phyloP scores from a whole-genome alignment of 2,797 vertebrate species.

The Pseudochromis fuscus region DNA sequence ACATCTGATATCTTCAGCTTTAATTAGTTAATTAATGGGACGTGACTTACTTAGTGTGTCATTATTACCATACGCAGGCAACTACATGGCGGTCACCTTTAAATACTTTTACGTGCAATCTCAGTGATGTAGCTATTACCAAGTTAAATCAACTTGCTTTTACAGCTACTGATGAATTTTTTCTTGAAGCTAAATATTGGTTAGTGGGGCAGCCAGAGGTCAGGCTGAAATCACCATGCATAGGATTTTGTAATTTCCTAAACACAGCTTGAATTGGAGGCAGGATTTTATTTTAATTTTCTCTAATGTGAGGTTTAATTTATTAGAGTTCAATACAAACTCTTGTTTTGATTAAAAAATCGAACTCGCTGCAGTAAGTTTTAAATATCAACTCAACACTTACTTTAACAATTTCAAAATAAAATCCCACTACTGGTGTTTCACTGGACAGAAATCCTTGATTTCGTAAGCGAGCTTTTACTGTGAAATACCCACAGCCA shows the following conservation, averaged over 20 bases:
- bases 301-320: too few species aligned
- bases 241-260: neutral
- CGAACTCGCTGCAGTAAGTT: too few species aligned
- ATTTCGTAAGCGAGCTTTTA: too few species aligned
- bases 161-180: neutral
- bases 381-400: too few species aligned
- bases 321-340: too few species aligned
- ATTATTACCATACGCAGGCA: neutral
- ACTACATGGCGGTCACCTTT: conserved; percentile 13
- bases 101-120: conserved; percentile 13
- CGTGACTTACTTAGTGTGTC: conserved; percentile 6
- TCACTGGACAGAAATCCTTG: too few species aligned
- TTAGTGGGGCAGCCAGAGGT: neutral
- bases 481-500: too few species aligned
- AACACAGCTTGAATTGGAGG: too few species aligned
- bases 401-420: too few species aligned
- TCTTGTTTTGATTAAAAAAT: too few species aligned
- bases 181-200: neutral
- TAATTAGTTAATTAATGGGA: conserved; percentile 32
- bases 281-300: too few species aligned
- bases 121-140: neutral
- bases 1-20: conserved; percentile 22
- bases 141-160: neutral
- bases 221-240: neutral
- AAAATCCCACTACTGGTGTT: too few species aligned